A percentile compares a stretch with the other conserved stretches of the same genome.
Evolutionary conservation across 2,888 invertebrate species (phyloP).

Genomic region (Microctonus hyperodae): DNA sequence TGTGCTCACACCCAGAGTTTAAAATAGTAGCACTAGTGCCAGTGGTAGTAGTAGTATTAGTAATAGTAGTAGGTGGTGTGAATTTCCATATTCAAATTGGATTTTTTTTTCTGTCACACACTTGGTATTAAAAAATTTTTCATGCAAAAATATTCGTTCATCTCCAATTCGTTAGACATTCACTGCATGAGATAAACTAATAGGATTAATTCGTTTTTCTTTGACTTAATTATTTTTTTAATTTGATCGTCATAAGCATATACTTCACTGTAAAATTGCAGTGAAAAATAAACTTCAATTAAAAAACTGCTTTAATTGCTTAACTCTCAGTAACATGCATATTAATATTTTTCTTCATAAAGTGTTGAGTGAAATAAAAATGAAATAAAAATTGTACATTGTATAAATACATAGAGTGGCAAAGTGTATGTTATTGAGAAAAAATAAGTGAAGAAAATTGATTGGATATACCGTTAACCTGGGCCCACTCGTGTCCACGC

Average conservation of each 20-base stretch:
- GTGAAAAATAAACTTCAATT: not conserved
- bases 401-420: conserved; percentile 5
- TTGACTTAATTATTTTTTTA: not conserved
- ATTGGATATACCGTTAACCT: conserved; percentile 28
- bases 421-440: conserved; percentile 31
- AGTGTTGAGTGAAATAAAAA: not conserved
- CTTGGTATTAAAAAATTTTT: conserved; percentile 24
- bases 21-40: not conserved
- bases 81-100: conserved; percentile 25
- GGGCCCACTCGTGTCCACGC: conserved; percentile 47
- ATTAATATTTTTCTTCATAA: not conserved
- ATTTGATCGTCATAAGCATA: not conserved
- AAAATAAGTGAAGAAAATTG: conserved; percentile 30
- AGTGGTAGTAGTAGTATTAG: not conserved
- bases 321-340: not conserved
- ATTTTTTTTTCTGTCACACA: conserved; percentile 22
- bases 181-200: not conserved
- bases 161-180: not conserved
- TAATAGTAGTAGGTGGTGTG: too few relatives aligned
- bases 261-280: not conserved
- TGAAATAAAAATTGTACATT: not conserved
- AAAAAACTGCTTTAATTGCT: conserved; percentile 5
- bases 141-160: conserved; percentile 22
- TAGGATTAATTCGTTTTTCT: not conserved
- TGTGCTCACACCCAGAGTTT: not conserved